phyloP scores from a whole-genome alignment of 2,888 invertebrate species.

The Noctua fimbriata region DNA sequence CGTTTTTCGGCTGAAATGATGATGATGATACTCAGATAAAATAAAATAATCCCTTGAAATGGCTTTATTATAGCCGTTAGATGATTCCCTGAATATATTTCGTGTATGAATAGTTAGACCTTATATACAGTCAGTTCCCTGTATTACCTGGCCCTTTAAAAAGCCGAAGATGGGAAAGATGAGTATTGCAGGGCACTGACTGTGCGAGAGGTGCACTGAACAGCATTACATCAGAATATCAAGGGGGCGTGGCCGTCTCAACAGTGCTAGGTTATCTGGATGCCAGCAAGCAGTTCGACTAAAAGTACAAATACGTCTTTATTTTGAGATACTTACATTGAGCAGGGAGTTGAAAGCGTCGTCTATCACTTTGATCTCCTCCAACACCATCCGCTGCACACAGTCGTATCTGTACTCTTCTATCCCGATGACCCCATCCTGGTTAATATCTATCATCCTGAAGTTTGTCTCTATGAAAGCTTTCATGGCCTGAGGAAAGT shows the following conservation, averaged over 20 bases:
- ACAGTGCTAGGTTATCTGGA: not conserved
- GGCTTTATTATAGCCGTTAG: too few species aligned
- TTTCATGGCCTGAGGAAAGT: slow-evolving; percentile 96
- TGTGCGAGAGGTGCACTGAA: not conserved
- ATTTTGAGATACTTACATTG: slow-evolving; percentile 90
- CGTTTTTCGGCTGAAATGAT: too few species aligned
- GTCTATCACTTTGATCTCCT: slow-evolving; percentile 93
- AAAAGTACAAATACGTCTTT: not conserved
- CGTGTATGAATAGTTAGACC: too few species aligned
- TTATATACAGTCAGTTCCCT: not conserved
- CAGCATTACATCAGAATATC: not conserved
- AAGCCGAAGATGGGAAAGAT: not conserved
- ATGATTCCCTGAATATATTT: too few species aligned
- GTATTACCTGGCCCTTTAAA: not conserved
- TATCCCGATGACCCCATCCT: slow-evolving; percentile 94
- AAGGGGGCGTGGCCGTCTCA: too few species aligned
- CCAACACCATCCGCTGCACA: slow-evolving; percentile 94
- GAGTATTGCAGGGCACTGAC: not conserved
- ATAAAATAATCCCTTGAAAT: too few species aligned
- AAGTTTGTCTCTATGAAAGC: slow-evolving; percentile 96
- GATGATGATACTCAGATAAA: too few species aligned
- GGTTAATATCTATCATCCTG: slow-evolving; percentile 94
- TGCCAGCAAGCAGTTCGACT: not conserved
- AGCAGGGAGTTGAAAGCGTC: slow-evolving; percentile 94
- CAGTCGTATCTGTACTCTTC: slow-evolving; percentile 96